Evolutionary conservation across 2,797 vertebrate species (phyloP), one percentile per base, ranked within the genome.

Genomic region (Sebastes minor): DNA sequence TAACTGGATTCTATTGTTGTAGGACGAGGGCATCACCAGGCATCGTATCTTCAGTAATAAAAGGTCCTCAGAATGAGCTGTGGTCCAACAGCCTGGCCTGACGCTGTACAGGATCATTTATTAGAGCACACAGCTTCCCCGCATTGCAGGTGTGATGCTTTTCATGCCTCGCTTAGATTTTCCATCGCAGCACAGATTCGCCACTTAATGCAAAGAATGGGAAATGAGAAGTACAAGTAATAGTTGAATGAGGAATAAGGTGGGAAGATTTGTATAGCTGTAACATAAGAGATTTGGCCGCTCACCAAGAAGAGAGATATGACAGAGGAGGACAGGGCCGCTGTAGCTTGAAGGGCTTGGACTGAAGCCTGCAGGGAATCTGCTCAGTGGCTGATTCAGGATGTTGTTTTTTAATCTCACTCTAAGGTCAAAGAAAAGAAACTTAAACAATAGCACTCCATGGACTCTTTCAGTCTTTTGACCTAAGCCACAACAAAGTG

Each of bases 131-230:
- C 52, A 61, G 82, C 72, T 78, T 88, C 71, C 46, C 86, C 38
- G 88, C 88, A 91, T 83, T 90, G 89, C 91, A 86, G 87, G 74
- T 87, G 84, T 73, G 75, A 80, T 71, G 79, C 32, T 73, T 76
- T 78, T 78, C 49, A 56, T 70, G 63, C 64, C 30, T 83, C 65
- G 72, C 57, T 70, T 79, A 8, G 27, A 74, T 82, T 83, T 90
- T 82, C 76, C 55, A 64, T 73, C 1, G 8, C 76, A 42, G 68
- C 18, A 64, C 28, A 81, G 69, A 76, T 85, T 25, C 1, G 3
- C 61, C 65, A 76, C 69, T 77, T 64, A 61, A 81, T 62, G 71
- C 72, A 84, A 81, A 89, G 60, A 80, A 62, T 3, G 42, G 69
- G 70, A 73, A 60, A 78, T 67, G 74, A 78, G 25, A 71, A 56